Conservation (phyloP, 2,113 vertebrate species). For the Antennarius striatus region DNA sequence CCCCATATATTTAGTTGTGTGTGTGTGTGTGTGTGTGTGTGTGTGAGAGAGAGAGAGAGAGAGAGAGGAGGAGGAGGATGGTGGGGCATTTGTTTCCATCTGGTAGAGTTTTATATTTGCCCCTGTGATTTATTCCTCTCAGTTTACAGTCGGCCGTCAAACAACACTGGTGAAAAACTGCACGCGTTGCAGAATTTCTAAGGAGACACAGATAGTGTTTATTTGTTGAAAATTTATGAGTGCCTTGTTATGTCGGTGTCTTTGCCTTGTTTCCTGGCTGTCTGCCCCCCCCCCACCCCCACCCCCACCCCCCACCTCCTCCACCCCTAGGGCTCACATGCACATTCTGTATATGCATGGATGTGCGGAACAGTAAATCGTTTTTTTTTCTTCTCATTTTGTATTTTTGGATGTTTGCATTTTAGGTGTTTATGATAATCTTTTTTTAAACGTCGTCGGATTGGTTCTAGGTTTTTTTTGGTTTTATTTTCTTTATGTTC, state of each 20-base stretch:
- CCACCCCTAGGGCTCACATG: neutral
- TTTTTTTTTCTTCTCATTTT: slow-evolving; percentile 13
- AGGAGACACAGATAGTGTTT: slow-evolving; percentile 47
- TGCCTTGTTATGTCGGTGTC: slow-evolving; percentile 20
- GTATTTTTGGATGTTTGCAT: too few species aligned
- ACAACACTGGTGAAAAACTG: slow-evolving; percentile 58
- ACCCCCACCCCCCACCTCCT: neutral
- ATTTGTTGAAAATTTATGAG: slow-evolving; percentile 57
- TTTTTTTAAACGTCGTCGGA: too few species aligned
- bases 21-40: slow-evolving; percentile 18
- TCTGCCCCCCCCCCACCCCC: slow-evolving; percentile 13
- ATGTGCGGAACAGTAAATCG: too few species aligned
- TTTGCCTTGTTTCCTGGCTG: slow-evolving; percentile 20
- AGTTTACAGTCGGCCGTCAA: slow-evolving; percentile 60
- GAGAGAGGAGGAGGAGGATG: slow-evolving; percentile 10
- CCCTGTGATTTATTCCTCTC: slow-evolving; percentile 51
- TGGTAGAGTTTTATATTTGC: slow-evolving; percentile 54
- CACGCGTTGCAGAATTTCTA: slow-evolving; percentile 53
- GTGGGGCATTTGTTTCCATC: slow-evolving; percentile 43
- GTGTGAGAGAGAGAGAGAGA: slow-evolving; percentile 9
- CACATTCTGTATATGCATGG: neutral
- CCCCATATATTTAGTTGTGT: slow-evolving; percentile 44
- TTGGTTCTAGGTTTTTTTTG: too few species aligned
- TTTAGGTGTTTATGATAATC: too few species aligned
- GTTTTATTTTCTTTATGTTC: too few species aligned